Evolutionary conservation across 2,113 vertebrate genomes (phyloP).

Genomic region (Nipponia nippon): DNA sequence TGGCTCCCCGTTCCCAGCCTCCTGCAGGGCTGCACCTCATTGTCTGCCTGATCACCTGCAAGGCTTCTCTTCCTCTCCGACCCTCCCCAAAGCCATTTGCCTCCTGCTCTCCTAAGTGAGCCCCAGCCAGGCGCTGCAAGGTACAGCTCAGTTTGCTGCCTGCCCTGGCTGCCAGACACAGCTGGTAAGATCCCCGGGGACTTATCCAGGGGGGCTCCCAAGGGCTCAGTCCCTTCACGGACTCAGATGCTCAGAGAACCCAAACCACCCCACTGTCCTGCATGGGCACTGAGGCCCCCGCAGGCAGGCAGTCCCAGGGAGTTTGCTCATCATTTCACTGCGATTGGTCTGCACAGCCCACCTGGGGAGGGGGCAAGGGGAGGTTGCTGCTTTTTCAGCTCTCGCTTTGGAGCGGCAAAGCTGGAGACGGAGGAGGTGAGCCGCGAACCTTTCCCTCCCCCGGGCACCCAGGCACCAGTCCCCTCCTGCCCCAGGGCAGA

Average conservation of each 20-base stretch:
- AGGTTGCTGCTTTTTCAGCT: background rate
- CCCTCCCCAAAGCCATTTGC: background rate
- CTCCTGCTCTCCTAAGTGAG: background rate
- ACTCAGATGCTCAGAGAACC: background rate
- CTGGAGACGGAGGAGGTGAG: background rate
- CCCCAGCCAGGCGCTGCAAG: background rate
- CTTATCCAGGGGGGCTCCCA: fast-evolving
- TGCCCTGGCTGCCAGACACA: background rate
- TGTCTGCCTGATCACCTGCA: background rate
- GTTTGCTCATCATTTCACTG: too few species aligned
- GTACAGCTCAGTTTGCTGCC: background rate
- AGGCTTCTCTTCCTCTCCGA: background rate
- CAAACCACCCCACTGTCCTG: background rate
- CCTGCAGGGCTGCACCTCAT: background rate
- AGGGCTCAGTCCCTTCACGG: background rate
- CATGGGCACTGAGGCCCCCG: background rate
- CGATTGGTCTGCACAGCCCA: background rate
- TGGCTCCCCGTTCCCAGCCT: background rate
- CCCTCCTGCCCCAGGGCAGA: too few species aligned
- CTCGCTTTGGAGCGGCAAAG: background rate
- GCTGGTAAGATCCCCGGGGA: too few species aligned
- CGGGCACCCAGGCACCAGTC: too few species aligned
- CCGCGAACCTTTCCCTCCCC: background rate
- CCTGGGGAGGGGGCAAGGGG: background rate
- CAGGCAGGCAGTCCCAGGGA: too few species aligned